Percentiles rank a stretch among this genome's conserved stretches.
phyloP scores from a whole-genome alignment of 2,888 invertebrate genomes.

The Mystacides longicornis region DNA sequence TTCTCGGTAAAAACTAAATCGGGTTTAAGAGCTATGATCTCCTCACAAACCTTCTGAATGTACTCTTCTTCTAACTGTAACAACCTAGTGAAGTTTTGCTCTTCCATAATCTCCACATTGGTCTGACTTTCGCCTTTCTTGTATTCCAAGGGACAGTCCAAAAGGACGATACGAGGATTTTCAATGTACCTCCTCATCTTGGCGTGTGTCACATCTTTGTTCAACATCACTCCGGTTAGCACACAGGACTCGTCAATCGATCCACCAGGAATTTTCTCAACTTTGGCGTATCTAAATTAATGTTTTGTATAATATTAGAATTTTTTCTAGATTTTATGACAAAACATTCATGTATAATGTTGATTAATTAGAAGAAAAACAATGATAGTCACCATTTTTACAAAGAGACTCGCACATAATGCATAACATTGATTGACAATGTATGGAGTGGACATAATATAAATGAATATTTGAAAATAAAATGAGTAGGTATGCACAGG shows the following conservation, averaged over 20 bases:
- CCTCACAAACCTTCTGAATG: constrained; percentile 82
- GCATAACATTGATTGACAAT: no score
- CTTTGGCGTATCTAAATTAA: constrained; percentile 91
- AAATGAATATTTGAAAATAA: no score
- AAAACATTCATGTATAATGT: no score
- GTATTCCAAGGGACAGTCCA: constrained; percentile 96
- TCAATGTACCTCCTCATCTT: constrained; percentile 94
- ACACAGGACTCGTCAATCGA: constrained; percentile 91
- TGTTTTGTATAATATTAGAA: no score
- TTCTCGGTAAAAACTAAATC: constrained; percentile 98
- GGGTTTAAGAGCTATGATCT: constrained; percentile 90
- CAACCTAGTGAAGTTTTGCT: constrained; percentile 92
- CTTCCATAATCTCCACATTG: constrained; percentile 90
- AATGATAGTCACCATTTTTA: no score
- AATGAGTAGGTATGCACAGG: no score
- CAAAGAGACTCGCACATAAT: no score
- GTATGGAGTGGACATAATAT: no score
- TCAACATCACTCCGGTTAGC: constrained; percentile 91
- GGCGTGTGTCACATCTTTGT: constrained; percentile 97
- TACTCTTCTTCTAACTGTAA: constrained; percentile 94
- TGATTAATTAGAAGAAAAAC: no score
- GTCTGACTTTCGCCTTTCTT: constrained; percentile 99
- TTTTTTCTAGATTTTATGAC: no score
- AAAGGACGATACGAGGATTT: constrained; percentile 88
- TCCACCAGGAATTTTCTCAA: constrained; percentile 93